Conservation (phyloP, 2,888 invertebrate species). For the Psococerastis gibbosa region DNA sequence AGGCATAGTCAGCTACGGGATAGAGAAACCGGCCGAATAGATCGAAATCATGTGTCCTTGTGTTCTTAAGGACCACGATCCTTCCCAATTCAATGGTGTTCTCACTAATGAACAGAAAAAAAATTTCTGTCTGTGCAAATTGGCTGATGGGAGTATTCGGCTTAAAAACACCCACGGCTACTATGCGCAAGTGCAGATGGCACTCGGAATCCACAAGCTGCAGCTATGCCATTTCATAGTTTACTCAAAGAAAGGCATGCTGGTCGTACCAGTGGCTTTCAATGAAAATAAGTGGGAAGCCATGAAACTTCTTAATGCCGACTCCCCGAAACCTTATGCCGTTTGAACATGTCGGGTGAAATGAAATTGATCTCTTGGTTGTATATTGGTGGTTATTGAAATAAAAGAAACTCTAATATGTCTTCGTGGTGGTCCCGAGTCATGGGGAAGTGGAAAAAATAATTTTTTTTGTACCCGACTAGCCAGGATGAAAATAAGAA, state of each 20-base stretch:
- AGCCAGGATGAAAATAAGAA: too few species aligned
- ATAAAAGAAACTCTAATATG: too few species aligned
- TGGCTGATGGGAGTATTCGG: neutral
- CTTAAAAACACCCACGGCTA: neutral
- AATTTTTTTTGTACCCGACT: too few species aligned
- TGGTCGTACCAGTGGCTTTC: neutral
- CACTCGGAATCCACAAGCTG: neutral
- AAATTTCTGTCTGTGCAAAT: neutral
- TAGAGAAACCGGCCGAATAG: neutral
- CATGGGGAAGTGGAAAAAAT: too few species aligned
- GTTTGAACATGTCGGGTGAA: too few species aligned
- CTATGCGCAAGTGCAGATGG: neutral
- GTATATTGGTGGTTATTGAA: too few species aligned
- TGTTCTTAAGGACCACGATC: neutral
- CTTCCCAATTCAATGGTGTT: neutral
- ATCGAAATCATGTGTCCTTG: neutral
- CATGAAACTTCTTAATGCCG: too few species aligned
- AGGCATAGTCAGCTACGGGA: neutral
- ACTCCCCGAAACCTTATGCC: too few species aligned
- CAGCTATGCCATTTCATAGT: neutral
- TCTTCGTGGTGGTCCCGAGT: too few species aligned
- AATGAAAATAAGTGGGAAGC: neutral
- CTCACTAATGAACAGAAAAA: neutral
- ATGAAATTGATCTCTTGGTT: too few species aligned
- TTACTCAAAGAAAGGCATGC: neutral